phyloP scores from a whole-genome alignment of 2,888 invertebrate genomes.

The Hedya salicella region DNA sequence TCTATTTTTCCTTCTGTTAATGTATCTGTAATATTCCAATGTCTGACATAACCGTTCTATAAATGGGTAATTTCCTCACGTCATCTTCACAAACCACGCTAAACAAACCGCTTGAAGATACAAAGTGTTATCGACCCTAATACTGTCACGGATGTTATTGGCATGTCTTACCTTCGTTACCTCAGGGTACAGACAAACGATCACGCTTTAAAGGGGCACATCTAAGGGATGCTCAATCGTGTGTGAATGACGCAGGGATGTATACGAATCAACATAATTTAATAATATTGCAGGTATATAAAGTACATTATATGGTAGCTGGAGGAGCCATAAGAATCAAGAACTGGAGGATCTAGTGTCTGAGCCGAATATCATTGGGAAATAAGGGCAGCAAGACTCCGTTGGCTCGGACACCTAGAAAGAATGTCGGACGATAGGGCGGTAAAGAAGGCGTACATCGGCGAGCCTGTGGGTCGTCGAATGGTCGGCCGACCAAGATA shows the following conservation, averaged over 20 bases:
- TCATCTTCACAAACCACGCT: constrained; percentile 9
- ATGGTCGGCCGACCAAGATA: too few species aligned
- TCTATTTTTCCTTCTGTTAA: too few species aligned
- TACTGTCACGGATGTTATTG: constrained; percentile 37
- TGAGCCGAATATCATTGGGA: too few species aligned
- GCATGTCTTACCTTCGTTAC: constrained; percentile 41
- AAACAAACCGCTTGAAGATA: constrained; percentile 18
- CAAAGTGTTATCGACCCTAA: constrained; percentile 29
- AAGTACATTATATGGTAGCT: background rate
- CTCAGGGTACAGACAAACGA: constrained; percentile 19
- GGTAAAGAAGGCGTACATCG: too few species aligned
- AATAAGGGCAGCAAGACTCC: too few species aligned
- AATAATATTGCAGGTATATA: background rate
- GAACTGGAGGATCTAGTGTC: too few species aligned
- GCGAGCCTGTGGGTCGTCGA: too few species aligned
- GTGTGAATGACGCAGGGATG: constrained; percentile 10
- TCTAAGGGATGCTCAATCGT: constrained; percentile 23
- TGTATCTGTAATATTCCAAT: too few species aligned
- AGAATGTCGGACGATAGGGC: too few species aligned
- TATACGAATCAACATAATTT: constrained; percentile 17
- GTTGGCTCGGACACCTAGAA: too few species aligned
- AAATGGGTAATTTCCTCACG: constrained; percentile 1
- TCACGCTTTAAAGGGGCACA: constrained; percentile 15
- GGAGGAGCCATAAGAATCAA: too few species aligned
- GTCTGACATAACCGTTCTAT: background rate